These are phyloP conservation scores for Cantharis rustica DNA, from an alignment of 2,888 invertebrate species.

Conservation along the genomic window DNA sequence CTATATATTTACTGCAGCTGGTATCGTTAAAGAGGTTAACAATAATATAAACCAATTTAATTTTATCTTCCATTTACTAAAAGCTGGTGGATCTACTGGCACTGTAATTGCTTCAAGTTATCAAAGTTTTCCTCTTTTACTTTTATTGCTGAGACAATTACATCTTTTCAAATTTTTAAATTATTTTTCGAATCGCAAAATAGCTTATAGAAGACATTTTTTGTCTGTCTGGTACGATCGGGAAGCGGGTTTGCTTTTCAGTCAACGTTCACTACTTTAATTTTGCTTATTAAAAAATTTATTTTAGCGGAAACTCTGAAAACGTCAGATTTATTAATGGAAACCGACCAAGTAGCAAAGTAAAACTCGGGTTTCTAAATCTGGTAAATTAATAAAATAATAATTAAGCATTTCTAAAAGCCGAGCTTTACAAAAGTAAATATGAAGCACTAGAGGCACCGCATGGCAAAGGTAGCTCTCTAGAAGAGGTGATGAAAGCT, in stretches of 20 bases:
- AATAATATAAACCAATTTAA: constrained; percentile 28
- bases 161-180: not conserved
- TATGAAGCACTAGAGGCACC: not conserved
- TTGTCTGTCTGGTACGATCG: too few species aligned
- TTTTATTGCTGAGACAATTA: not conserved
- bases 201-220: too few species aligned
- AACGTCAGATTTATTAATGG: not conserved
- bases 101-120: constrained; percentile 1
- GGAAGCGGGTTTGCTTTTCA: not conserved
- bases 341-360: not conserved
- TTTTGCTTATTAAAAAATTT: not conserved
- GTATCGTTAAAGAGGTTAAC: constrained; percentile 19
- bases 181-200: not conserved
- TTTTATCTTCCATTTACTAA: constrained; percentile 26
- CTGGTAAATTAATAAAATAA: not conserved
- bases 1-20: constrained; percentile 26
- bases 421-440: not conserved
- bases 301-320: not conserved
- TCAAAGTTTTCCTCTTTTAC: not conserved
- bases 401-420: not conserved
- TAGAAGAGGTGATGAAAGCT: not conserved
- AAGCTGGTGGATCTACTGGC: constrained; percentile 13
- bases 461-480: not conserved
- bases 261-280: too few species aligned
- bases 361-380: not conserved